Evolutionary conservation across 2,888 invertebrate genomes (phyloP), one percentile per base, ranked within the genome.

Genomic region (Chouioia cunea): DNA sequence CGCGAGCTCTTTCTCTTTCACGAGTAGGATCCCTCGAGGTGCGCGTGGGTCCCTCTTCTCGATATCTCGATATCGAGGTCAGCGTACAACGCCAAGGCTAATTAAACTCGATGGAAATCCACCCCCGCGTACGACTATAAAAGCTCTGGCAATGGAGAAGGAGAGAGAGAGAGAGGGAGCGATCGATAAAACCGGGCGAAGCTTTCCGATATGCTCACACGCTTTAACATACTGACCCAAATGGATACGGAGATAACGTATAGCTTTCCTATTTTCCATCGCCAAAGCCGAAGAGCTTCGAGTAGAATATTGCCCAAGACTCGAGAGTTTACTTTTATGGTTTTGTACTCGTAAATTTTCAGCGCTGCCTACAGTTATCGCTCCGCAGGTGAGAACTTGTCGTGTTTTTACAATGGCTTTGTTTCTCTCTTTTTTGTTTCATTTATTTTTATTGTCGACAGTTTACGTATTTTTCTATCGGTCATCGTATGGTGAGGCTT

Each of bases 341-440:
- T 12, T 54, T 54, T n/a, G 68, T 27, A 68, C 63, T 68, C 68
- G 57, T 57, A 68, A 68, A 68, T 57, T 15, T 47, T 23, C 22
- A 46, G 16, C 44, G n/a, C 15, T 27, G 46, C 10, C 22, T 46
- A 59, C 59, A 53, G 59, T 59, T 66, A 66, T 59, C 52, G 18
- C 58, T n/a, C n/a, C 20, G 36, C 62, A 68, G 62, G 53, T 48
- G 60, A 62, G 68, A 62, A 62, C 23, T 50, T 43, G 62, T 50
- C 4, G 4, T 6, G 3, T 27, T 27, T 27, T 4, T 27, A 27
- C 27, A 6, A 27, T 6, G 27, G 27, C 27, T 27, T 27, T 27
- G n/a, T n/a, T n/a, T n/a, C n/a, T n/a, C n/a, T n/a, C n/a, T n/a
- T n/a, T n/a, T n/a, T n/a, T n/a, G n/a, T n/a, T n/a, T n/a, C n/a